Evolutionary conservation across 2,888 invertebrate species (phyloP).

Genomic region (Macaria liturata): DNA sequence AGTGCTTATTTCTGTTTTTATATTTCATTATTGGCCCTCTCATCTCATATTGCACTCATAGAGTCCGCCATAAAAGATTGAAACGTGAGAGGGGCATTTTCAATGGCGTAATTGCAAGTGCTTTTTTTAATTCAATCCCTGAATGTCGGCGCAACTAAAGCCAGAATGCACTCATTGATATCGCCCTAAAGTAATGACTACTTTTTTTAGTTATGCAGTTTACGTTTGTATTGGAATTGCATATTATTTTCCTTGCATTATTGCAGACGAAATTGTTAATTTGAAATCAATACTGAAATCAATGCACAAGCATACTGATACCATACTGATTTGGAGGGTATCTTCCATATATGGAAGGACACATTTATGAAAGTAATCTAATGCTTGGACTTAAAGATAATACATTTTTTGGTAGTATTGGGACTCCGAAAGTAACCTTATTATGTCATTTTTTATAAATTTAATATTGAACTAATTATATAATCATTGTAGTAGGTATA

Average conservation of each 20-base stretch:
- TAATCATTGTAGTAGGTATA: too few species aligned
- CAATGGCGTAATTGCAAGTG: constrained; percentile 82
- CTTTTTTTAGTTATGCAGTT: constrained; percentile 49
- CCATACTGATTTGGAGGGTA: too few species aligned
- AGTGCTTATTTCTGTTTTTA: constrained; percentile 80
- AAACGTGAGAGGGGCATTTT: constrained; percentile 79
- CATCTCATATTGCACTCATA: constrained; percentile 81
- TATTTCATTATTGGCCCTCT: constrained; percentile 82
- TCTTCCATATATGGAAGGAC: too few species aligned
- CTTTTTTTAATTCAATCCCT: constrained; percentile 78
- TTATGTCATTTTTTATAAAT: too few species aligned
- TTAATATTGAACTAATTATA: too few species aligned
- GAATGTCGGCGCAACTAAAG: constrained; percentile 77
- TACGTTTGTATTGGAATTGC: constrained; percentile 29
- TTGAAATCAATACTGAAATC: too few species aligned
- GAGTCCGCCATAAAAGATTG: constrained; percentile 80
- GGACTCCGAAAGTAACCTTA: too few species aligned
- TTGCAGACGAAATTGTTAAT: too few species aligned
- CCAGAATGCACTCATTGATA: constrained; percentile 79
- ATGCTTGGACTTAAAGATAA: too few species aligned
- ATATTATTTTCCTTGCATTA: constrained; percentile 1
- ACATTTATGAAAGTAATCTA: too few species aligned
- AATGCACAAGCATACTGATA: too few species aligned
- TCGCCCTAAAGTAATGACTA: constrained; percentile 70
- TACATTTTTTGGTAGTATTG: too few species aligned